Percentiles rank a stretch among this genome's conserved stretches.
phyloP scores from a whole-genome alignment of 2,888 invertebrate genomes.

The Pachydiplax longipennis region DNA sequence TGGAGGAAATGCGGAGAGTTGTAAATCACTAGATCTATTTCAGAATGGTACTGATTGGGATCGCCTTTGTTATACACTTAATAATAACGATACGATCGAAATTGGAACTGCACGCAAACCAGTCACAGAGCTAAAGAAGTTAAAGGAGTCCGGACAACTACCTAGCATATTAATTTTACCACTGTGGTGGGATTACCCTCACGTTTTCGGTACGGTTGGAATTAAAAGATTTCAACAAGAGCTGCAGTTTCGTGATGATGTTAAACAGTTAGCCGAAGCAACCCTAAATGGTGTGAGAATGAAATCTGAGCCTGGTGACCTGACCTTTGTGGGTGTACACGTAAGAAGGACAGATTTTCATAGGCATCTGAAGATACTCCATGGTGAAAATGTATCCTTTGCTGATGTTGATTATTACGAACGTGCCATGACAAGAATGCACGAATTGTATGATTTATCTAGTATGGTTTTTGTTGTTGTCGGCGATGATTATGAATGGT shows the following conservation, averaged over 20 bases:
- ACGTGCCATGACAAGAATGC: background rate
- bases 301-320: too few species aligned
- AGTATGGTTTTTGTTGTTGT: background rate
- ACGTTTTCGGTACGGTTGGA: too few species aligned
- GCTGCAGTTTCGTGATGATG: too few species aligned
- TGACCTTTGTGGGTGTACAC: too few species aligned
- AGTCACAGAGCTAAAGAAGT: background rate
- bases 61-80: background rate
- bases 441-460: background rate
- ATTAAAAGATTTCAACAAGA: too few species aligned
- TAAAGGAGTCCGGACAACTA: background rate
- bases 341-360: too few species aligned
- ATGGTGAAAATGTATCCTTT: too few species aligned
- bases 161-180: too few species aligned
- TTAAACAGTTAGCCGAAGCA: too few species aligned
- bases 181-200: too few species aligned
- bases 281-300: too few species aligned
- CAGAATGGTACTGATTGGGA: background rate
- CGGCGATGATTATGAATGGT: background rate
- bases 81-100: background rate
- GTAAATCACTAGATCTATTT: accelerated
- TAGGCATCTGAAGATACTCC: background rate
- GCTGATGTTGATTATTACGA: background rate
- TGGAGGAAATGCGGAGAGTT: background rate
- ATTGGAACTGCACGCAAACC: background rate